Evolutionary conservation across 1,140 invertebrate species (phyloP).

Genomic region (Anoplolepis gracilipes): DNA sequence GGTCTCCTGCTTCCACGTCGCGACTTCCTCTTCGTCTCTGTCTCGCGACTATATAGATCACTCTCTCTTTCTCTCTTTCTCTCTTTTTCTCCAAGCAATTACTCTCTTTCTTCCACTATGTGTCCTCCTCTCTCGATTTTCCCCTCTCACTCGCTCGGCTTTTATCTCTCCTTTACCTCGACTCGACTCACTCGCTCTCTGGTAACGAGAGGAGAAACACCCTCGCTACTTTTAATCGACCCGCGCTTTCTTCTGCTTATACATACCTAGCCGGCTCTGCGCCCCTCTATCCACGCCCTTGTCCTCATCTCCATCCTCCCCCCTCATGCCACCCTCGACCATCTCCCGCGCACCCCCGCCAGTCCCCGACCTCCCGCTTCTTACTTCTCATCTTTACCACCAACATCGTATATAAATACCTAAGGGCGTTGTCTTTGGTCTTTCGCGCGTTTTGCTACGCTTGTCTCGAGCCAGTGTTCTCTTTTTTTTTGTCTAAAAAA

Average conservation of each 20-base stretch:
- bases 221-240: slow-evolving; percentile 87
- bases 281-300: slow-evolving; percentile 69
- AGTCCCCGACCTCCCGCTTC: slow-evolving; percentile 65
- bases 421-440: slow-evolving; percentile 85
- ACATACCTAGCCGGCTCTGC: slow-evolving; percentile 80
- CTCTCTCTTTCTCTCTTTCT: slow-evolving; percentile 73
- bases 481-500: slow-evolving; percentile 25
- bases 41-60: slow-evolving; percentile 75
- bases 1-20: slow-evolving; percentile 57
- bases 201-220: slow-evolving; percentile 86
- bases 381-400: slow-evolving; percentile 83
- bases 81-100: slow-evolving; percentile 58
- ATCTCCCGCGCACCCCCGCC: slow-evolving; percentile 48
- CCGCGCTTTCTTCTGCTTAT: slow-evolving; percentile 86
- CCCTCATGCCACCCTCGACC: slow-evolving; percentile 64
- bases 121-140: slow-evolving; percentile 65
- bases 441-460: slow-evolving; percentile 71
- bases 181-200: slow-evolving; percentile 75
- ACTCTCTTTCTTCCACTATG: slow-evolving; percentile 57
- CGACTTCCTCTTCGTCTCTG: slow-evolving; percentile 58
- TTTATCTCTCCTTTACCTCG: slow-evolving; percentile 67
- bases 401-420: slow-evolving; percentile 83
- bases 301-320: slow-evolving; percentile 79
- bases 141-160: slow-evolving; percentile 65
- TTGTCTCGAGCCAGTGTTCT: slow-evolving; percentile 22